Conservation (phyloP, 2,113 vertebrate species). For the Macaca fascicularis region T2T-MFA8v1.1 NC_088379.1:194220001-194220500, state of each 20-base stretch:
- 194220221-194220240: background rate
- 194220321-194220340: background rate
- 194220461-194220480: background rate
- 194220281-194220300: background rate
- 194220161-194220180: background rate
- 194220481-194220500: background rate
- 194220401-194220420: background rate
- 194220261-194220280: background rate
- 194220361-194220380: background rate
- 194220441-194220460: background rate
- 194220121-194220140: background rate
- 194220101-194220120: background rate
- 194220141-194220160: background rate
- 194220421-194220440: background rate
- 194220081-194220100: constrained; percentile 9
- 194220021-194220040: background rate
- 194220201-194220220: background rate
- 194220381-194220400: background rate
- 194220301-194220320: too few species aligned
- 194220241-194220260: background rate
- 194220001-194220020: background rate
- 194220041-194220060: background rate
- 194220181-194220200: background rate
- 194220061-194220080: background rate
- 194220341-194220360: too few species aligned